These are phyloP conservation scores for Zosterops borbonicus DNA, from an alignment of 2,113 vertebrate species.

Conservation along the genomic window DNA sequence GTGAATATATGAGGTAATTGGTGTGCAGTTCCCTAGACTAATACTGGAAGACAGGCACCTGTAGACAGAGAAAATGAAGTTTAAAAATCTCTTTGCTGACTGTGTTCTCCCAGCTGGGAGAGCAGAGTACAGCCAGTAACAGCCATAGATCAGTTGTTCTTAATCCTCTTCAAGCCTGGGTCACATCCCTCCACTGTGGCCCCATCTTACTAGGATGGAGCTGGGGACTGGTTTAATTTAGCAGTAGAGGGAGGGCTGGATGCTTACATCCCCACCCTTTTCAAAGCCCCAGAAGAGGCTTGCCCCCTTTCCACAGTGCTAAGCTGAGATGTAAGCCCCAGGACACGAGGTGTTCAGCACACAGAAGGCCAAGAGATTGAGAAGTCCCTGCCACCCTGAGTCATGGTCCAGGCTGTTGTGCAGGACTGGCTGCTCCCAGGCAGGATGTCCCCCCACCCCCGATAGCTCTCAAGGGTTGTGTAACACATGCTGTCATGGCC, in stretches of 20 bases:
- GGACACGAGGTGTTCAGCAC: background rate
- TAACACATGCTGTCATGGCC: rapidly evolving
- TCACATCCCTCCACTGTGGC: background rate
- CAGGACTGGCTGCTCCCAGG: background rate
- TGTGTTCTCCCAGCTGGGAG: background rate
- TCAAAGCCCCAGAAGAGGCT: background rate
- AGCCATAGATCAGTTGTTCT: background rate
- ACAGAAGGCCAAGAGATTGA: background rate
- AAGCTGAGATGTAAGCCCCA: background rate
- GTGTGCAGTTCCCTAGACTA: constrained; percentile 62
- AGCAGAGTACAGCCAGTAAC: background rate
- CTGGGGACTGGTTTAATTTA: background rate
- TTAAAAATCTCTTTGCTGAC: constrained; percentile 47
- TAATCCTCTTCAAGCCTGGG: background rate
- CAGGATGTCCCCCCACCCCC: background rate
- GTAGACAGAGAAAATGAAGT: constrained; percentile 54
- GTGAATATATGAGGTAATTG: constrained; percentile 67
- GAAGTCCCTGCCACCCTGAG: background rate
- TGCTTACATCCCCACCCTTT: background rate
- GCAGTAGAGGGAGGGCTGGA: background rate
- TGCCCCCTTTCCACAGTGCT: background rate
- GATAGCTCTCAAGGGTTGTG: background rate
- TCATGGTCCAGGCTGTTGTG: background rate
- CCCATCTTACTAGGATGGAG: background rate
- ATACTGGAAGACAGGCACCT: constrained; percentile 52